Evolutionary conservation across 2,888 invertebrate genomes (phyloP).

Genomic region (Willowsia nigromaculata): DNA sequence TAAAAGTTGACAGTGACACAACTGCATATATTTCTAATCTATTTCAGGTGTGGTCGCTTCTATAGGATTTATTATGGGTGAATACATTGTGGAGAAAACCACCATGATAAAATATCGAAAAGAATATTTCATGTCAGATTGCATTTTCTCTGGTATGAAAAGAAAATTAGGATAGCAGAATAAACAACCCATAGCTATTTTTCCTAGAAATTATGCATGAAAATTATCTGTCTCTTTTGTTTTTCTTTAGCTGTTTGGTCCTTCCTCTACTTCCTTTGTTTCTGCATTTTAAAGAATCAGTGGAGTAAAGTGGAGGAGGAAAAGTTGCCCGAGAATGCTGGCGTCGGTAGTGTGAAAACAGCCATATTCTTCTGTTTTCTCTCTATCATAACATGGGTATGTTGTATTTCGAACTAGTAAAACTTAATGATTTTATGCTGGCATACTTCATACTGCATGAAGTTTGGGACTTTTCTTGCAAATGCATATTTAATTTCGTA

Average conservation of each 20-base stretch:
- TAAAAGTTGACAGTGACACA: no score
- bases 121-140: conserved; percentile 67
- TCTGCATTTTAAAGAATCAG: conserved; percentile 70
- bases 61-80: conserved; percentile 70
- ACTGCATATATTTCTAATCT: neutral
- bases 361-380: conserved; percentile 72
- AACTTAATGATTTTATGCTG: neutral
- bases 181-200: no score
- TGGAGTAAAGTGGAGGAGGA: conserved; percentile 69
- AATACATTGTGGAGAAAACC: conserved; percentile 70
- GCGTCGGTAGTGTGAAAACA: conserved; percentile 59
- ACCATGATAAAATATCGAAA: conserved; percentile 56
- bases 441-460: neutral
- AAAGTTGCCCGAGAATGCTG: conserved; percentile 51
- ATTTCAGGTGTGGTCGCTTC: conserved; percentile 62
- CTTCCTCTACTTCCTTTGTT: conserved; percentile 70
- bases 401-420: no score
- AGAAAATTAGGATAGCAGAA: neutral
- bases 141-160: conserved; percentile 61
- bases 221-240: neutral
- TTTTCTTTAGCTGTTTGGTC: conserved; percentile 67
- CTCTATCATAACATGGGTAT: conserved; percentile 70
- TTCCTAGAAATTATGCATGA: no score
- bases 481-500: neutral
- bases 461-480: no score